Base-by-base conservation (phyloP, 2,888 invertebrate genomes). In the Stictocephala bisonia region DNA sequence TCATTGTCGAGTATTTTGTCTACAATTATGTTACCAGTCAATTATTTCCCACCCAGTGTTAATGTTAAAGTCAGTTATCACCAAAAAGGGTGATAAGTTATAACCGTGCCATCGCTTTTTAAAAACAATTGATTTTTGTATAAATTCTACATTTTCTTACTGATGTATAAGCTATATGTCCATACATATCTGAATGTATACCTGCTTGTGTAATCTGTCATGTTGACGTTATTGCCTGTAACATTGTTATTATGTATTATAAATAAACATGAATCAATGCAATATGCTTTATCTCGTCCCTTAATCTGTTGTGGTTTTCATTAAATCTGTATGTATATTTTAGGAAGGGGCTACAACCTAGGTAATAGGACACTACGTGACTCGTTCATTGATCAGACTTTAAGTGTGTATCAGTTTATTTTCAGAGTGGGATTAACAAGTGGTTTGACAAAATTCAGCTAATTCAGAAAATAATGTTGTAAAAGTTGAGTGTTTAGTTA, bases 131-230 rank as follows among this genome's bases (percentile, higher is more conserved):
- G 56, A 71, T 58, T 71, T 71, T 71, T 71, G 70, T 71, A 71
- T 71, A 58, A 71, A 71, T 71, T 71, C 70, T 71, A 71, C 70
- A 71, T 71, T 71, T 71, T 71, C 44, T 71, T 64, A 64, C 64
- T 26, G 44, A 60, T 64, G 64, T 64, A 64, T 64, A 64, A 64
- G 41, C 56, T 71, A 48, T 71, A 44, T 71, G 70, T 71, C 48
- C 35, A 58, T 71, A 58, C 70, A 58, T 71, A 71, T 71, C 58
- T 71, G 70, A 58, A 22, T 71, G 70, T 71, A 71, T 58, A 71
- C 58, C 58, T 71, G 70, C 70, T 64, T 64, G 44, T 60, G 60
- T 40, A 40, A 22, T 29, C 22, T 29, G n/a, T 26, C n/a, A 13
- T 6, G 26, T n/a, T 44, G 15, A 40, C 22, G 60, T 6, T 3